Evolutionary conservation across 2,797 vertebrate genomes (phyloP), one percentile per base, ranked within the genome.

Genomic region (Sebastes kiyomatsui): DNA sequence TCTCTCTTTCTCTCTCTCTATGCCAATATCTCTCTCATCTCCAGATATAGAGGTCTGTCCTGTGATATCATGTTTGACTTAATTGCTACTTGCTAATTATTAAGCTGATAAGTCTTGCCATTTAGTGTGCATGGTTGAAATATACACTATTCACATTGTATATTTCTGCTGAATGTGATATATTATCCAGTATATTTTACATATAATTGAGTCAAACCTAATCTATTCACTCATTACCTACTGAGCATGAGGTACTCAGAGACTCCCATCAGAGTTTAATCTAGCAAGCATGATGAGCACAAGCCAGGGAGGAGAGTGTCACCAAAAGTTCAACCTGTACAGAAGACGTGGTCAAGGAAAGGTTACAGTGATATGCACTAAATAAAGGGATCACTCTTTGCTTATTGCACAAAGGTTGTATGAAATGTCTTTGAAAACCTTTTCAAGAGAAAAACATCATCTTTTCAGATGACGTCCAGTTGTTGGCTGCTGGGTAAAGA

Each of bases 1-100:
- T 62, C 6, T 68, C 20, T 60, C 23, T 38, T 38, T 38, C 35
- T 55, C 11, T 42, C n/a, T 25, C 10, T 55, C 22, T 42, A 28
- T 71, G 38, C 42, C 28, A 30, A 22, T 67, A 56, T 79, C 70
- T 75, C 42, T 79, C 77, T 67, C 67, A 27, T 77, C 59, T 80
- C 49, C 67, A 42, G 33, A 83, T 61, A 77, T 20, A 76, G 69
- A 58, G 60, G 66, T 66, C 67, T 60, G 62, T 72, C 77, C 71
- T 68, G 69, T 79, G 68, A 85, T 80, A 81, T 77, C 75, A 54
- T 30, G 59, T 67, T 67, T 54, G 32, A 72, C 18, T 49, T 49
- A 49, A 49, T 49, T 49, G 46, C 46, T 49, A 49, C 46, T 49
- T 49, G 46, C 46, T 20, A 49, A 49, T 49, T 49, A 49, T 49